Evolutionary conservation across 2,113 vertebrate genomes (phyloP), one percentile per base, ranked within the genome.

Genomic region (Misgurnus mizolepis): DNA sequence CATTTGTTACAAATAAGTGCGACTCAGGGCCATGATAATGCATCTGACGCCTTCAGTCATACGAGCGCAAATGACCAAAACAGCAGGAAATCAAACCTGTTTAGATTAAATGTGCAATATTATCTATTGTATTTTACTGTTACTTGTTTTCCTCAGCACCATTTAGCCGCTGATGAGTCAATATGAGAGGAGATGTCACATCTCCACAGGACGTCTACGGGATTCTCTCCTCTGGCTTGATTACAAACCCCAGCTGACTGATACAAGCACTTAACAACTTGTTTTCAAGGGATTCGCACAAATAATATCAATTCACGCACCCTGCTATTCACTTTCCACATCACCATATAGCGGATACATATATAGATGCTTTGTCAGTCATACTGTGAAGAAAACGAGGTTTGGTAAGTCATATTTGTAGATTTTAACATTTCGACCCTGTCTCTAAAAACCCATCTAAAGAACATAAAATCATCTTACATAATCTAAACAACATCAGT

Each of bases 1-100:
- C 78, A 56, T 79, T 76, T 75, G 58, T 79, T 56, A 71, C 70
- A 80, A 82, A 85, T 82, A 60, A 82, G 70, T 69, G 49, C 11
- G 45, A 45, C 49, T 47, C 60, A 34, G 58, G 70, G 68, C 40
- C n/a, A 49, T 43, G 80, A 66, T 82, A 75, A 76, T 79, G 56
- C 40, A 12, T 39, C 40, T 47, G 18, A 15, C 67, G 7, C 69
- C 5, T 27, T 68, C 8, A 50, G 50, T 81, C 41, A 61, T 62
- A 64, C 43, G 8, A 62, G 41, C 56, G 8, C 58, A 64, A 75
- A 75, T 62, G 41, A 11, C 43, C 58, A 27, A 62, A 75, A 75
- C 58, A 45, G 45, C 72, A 75, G 58, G 72, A 27, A 75, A 75
- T 34, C 40, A 60, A 73, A 73, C 40, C 40, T 73, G n/a, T n/a